Evolutionary conservation across 2,113 vertebrate species (phyloP), one percentile per base, ranked within the genome.

Genomic region (Ameiurus melas): DNA sequence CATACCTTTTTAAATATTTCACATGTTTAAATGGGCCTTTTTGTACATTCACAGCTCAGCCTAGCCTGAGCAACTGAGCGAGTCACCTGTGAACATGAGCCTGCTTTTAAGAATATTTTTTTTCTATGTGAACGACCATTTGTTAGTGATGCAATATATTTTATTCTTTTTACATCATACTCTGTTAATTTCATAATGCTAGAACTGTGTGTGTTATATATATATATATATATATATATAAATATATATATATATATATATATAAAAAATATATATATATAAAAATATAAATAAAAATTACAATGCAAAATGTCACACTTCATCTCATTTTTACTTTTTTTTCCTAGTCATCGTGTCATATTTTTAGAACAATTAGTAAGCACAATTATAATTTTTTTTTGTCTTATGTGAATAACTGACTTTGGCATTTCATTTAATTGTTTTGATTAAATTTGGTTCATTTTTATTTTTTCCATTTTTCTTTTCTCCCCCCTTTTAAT

Each of bases 391-490:
- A 55, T 80, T 92, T 66, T 90, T 92, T 89, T 92, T 93, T 92
- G 83, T 87, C 93, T 94, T 93, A 95, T 94, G 95, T 95, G 92
- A 95, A 96, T 93, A 92, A 94, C 94, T 96, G 91, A 87, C 91
- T 94, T 93, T 92, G 90, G 85, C 90, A 91, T 94, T 91, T 93
- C 90, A 90, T 93, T 90, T 27, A 90, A 83, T 90, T 91, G 89
- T 93, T 93, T 93, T 93, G 84, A 88, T 89, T 87, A 89, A 77
- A 47, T 47, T 47, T 47, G 43, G 5, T 47, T 93, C 70, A 92
- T 91, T 93, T 91, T 93, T 91, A 88, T 92, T 81, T 75, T 89
- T 84, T 80, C 22, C 2, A 9, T 71, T 90, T 88, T 88, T 86
- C 75, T 71, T 86, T 85, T 82, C 86, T n/a, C 6, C n/a, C 14